phyloP scores from a whole-genome alignment of 2,888 invertebrate species.

The Leptinotarsa rubiginosa region DNA sequence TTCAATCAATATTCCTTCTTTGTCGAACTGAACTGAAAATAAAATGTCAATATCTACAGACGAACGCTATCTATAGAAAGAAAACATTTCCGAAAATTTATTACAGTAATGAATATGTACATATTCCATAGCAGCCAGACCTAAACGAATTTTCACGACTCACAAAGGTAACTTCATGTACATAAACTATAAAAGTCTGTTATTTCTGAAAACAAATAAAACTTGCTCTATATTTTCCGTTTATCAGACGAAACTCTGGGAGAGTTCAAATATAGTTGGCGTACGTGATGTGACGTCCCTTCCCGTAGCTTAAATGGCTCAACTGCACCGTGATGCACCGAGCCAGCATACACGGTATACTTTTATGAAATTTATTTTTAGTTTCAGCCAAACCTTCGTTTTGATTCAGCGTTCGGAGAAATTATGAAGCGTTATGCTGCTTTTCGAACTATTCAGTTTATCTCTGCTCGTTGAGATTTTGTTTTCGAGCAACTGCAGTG shows the following conservation, averaged over 20 bases:
- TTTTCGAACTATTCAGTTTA: conserved; percentile 2
- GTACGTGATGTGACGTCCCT: conserved; percentile 17
- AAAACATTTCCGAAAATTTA: not conserved
- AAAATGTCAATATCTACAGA: too few relatives aligned
- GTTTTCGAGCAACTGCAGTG: not conserved
- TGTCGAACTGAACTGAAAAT: too few relatives aligned
- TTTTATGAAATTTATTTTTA: conserved; percentile 18
- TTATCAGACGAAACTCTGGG: conserved; percentile 11
- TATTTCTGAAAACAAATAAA: conserved; percentile 12
- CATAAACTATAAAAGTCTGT: conserved; percentile 1
- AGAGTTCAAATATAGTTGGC: conserved; percentile 13
- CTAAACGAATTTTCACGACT: not conserved
- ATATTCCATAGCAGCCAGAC: not conserved
- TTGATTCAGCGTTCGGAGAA: conserved; percentile 12
- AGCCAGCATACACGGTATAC: conserved; percentile 1
- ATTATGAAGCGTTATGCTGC: conserved; percentile 8
- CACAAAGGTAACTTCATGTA: not conserved
- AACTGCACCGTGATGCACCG: conserved; percentile 8
- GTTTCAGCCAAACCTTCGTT: conserved; percentile 1
- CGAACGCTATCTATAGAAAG: too few relatives aligned
- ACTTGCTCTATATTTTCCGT: conserved; percentile 8
- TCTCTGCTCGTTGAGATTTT: not conserved
- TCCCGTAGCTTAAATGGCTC: conserved; percentile 18
- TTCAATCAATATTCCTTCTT: too few relatives aligned
- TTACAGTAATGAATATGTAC: not conserved